Evolutionary conservation across 2,888 invertebrate species (phyloP).

Genomic region (Coenonympha glycerion): DNA sequence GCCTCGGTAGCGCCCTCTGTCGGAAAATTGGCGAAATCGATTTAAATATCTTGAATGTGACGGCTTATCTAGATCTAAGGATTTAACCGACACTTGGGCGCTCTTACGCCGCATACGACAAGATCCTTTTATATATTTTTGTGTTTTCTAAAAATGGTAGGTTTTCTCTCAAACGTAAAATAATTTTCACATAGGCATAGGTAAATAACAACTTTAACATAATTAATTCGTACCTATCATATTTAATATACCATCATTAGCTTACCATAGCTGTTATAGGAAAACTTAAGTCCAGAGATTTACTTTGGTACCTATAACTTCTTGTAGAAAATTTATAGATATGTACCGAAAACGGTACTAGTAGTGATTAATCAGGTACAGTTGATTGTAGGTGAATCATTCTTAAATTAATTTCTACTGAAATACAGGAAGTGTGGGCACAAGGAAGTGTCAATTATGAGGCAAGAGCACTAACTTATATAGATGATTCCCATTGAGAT

Average conservation of each 20-base stretch:
- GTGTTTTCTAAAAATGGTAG: constrained; percentile 16
- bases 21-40: constrained; percentile 75
- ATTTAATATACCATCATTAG: too few relatives aligned
- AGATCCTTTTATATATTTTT: constrained; percentile 29
- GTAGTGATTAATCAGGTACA: too few relatives aligned
- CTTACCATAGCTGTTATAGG: too few relatives aligned
- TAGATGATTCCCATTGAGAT: constrained; percentile 53
- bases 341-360: too few relatives aligned
- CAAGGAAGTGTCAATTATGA: constrained; percentile 51
- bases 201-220: too few relatives aligned
- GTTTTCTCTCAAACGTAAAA: too few relatives aligned
- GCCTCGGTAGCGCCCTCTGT: constrained; percentile 61
- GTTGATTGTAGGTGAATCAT: not conserved
- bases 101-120: constrained; percentile 32
- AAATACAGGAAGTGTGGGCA: constrained; percentile 1
- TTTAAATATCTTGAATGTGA: constrained; percentile 75
- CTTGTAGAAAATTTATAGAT: too few relatives aligned
- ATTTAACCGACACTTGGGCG: constrained; percentile 45
- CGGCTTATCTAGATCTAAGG: constrained; percentile 63
- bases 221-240: too few relatives aligned
- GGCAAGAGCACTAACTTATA: constrained; percentile 47
- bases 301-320: too few relatives aligned
- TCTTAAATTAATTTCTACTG: not conserved
- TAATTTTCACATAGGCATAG: too few relatives aligned
- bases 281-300: too few relatives aligned